A percentile compares a stretch with the other conserved stretches of the same genome.
phyloP scores from a whole-genome alignment of 1,140 invertebrate genomes.

The Cataglyphis hispanica region DNA sequence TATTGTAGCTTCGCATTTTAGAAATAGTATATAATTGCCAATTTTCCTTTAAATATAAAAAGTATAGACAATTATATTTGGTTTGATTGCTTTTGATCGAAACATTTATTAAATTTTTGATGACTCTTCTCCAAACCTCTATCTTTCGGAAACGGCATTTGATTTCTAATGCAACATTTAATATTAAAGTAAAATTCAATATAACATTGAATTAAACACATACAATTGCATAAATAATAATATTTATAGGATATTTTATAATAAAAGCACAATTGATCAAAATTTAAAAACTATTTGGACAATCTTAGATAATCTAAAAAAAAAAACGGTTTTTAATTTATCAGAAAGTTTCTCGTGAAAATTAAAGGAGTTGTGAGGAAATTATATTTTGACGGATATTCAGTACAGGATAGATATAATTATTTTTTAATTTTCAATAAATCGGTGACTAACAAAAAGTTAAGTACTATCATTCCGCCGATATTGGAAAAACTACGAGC shows the following conservation, averaged over 20 bases:
- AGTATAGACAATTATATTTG: neutral
- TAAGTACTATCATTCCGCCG: neutral
- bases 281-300: neutral
- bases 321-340: slow-evolving; percentile 15
- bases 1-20: slow-evolving; percentile 3
- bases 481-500: slow-evolving; percentile 37
- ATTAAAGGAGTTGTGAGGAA: neutral
- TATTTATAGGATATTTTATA: neutral
- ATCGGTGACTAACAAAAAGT: neutral
- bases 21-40: neutral
- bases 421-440: slow-evolving; percentile 38
- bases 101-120: neutral
- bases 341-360: slow-evolving; percentile 5
- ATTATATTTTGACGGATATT: slow-evolving; percentile 14
- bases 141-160: neutral
- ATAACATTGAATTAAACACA: neutral
- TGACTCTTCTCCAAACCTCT: neutral
- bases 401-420: neutral
- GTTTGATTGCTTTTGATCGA: neutral
- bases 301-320: neutral
- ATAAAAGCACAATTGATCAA: neutral
- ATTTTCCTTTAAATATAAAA: neutral
- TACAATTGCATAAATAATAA: neutral
- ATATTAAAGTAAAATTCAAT: too few species aligned
- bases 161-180: neutral